These are phyloP conservation scores for Polietes domitor DNA, from an alignment of 2,888 invertebrate species.

Conservation along the genomic window DNA sequence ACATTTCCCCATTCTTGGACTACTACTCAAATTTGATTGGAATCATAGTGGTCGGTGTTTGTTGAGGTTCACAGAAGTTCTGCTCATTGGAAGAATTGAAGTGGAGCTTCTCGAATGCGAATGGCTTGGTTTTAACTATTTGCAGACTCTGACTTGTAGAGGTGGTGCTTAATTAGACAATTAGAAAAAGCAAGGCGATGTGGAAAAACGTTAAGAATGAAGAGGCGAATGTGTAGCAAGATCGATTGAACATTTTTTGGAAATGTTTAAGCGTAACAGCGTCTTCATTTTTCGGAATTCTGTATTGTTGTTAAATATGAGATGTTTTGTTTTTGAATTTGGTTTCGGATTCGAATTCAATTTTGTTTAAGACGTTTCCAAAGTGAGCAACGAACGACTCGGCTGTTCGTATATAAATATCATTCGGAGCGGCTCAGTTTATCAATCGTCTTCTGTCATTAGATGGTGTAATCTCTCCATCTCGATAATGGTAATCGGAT, in stretches of 20 bases:
- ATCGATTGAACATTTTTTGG: conserved; percentile 2
- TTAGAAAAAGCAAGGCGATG: background rate
- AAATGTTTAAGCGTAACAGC: conserved; percentile 37
- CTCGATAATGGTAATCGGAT: conserved; percentile 61
- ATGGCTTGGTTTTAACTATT: conserved; percentile 4
- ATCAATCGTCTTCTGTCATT: conserved; percentile 63
- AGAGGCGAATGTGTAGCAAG: conserved; percentile 35
- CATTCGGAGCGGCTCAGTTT: conserved; percentile 28
- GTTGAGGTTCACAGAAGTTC: conserved; percentile 29
- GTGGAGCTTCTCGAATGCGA: conserved; percentile 27
- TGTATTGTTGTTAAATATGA: conserved; percentile 42
- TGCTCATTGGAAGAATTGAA: conserved; percentile 6
- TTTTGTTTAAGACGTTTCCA: background rate
- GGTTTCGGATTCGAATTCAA: background rate
- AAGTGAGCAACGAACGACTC: conserved; percentile 23
- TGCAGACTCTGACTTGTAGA: background rate
- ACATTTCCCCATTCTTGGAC: too few relatives aligned
- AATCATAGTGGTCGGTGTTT: too few relatives aligned
- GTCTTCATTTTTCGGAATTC: conserved; percentile 35
- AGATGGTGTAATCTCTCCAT: conserved; percentile 57
- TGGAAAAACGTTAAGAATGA: conserved; percentile 21
- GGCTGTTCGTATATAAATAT: conserved; percentile 63
- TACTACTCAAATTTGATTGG: too few relatives aligned
- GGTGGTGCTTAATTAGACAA: conserved; percentile 20
- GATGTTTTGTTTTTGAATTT: conserved; percentile 54